phyloP scores from a whole-genome alignment of 1,140 invertebrate genomes.

The Anadara kagoshimensis region DNA sequence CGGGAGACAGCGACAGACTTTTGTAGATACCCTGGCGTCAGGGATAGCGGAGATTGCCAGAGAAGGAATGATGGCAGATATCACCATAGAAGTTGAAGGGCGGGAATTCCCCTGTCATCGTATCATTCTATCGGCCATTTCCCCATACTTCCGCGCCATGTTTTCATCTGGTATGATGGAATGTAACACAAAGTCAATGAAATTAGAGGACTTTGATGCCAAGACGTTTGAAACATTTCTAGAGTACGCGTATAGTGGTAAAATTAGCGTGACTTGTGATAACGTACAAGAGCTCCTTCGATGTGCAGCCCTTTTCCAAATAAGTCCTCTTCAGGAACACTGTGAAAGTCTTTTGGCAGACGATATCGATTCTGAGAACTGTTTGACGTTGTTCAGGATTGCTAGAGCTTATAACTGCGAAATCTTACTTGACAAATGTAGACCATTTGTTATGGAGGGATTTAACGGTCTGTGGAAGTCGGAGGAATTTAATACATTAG shows the following conservation, averaged over 20 bases:
- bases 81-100: conserved; percentile 47
- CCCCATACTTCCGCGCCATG: conserved; percentile 54
- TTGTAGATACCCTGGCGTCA: too few species aligned
- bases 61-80: conserved; percentile 40
- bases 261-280: conserved; percentile 37
- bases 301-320: conserved; percentile 44
- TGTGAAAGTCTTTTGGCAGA: conserved; percentile 47
- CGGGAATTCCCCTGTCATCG: conserved; percentile 51
- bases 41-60: conserved; percentile 22
- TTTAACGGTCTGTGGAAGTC: conserved; percentile 42
- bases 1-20: too few species aligned
- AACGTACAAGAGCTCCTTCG: conserved; percentile 43
- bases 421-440: conserved; percentile 28
- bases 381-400: conserved; percentile 37
- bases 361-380: conserved; percentile 48
- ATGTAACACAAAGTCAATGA: conserved; percentile 33
- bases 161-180: conserved; percentile 54
- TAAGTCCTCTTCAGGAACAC: conserved; percentile 42
- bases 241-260: conserved; percentile 46
- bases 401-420: conserved; percentile 33
- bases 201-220: conserved; percentile 44
- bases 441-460: conserved; percentile 43
- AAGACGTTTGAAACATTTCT: conserved; percentile 46
- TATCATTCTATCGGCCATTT: conserved; percentile 50
- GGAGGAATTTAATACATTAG: conserved; percentile 30